A percentile compares a stretch with the other conserved stretches of the same genome.
phyloP scores from a whole-genome alignment of 2,797 vertebrate genomes.

The Sebastes alutus region DNA sequence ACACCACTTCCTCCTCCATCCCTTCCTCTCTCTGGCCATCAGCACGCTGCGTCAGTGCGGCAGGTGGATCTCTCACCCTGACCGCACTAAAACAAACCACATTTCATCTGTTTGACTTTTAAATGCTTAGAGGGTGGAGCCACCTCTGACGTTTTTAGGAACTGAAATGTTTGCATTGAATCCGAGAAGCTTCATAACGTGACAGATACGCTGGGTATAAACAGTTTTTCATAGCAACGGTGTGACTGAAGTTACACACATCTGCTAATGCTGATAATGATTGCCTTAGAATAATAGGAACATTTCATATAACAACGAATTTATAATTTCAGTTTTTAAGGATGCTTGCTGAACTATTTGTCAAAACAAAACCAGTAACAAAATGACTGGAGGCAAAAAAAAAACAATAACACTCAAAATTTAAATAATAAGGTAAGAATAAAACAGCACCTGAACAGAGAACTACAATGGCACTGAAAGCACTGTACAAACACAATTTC shows the following conservation, averaged over 20 bases:
- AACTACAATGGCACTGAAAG: conserved; percentile 54
- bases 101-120: conserved; percentile 51
- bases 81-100: conserved; percentile 52
- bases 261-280: conserved; percentile 21
- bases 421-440: conserved; percentile 73
- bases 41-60: conserved; percentile 37
- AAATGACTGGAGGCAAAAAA: background rate
- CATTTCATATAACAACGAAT: conserved; percentile 11
- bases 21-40: conserved; percentile 44
- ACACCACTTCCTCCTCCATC: conserved; percentile 55
- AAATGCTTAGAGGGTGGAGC: conserved; percentile 20
- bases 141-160: background rate
- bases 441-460: conserved; percentile 70
- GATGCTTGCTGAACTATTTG: conserved; percentile 36
- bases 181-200: conserved; percentile 18
- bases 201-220: conserved; percentile 8
- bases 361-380: conserved; percentile 53
- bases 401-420: conserved; percentile 32
- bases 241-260: background rate
- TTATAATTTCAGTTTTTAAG: conserved; percentile 24
- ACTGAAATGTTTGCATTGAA: conserved; percentile 28
- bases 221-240: background rate
- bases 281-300: conserved; percentile 19
- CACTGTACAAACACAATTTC: conserved; percentile 66
- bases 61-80: conserved; percentile 63